Evolutionary conservation across 2,113 vertebrate genomes (phyloP).

Genomic region (Muntiacus muntjak): DNA sequence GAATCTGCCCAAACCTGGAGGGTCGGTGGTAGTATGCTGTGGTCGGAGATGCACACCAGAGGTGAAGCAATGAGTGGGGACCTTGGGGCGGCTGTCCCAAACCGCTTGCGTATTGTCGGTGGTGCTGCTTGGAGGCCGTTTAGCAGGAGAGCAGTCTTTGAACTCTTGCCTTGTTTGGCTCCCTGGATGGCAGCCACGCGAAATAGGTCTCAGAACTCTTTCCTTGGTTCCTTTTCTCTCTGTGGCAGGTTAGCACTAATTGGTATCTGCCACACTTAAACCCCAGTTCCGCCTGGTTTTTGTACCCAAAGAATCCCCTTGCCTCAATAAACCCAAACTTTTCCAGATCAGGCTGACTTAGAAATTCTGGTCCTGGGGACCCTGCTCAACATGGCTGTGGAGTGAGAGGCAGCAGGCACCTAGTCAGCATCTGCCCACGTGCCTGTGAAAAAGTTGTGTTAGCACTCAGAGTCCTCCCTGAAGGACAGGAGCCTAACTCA

Average conservation of each 20-base stretch:
- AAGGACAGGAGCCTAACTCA: not conserved
- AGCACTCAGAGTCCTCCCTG: not conserved
- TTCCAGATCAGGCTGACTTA: not conserved
- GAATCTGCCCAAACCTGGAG: not conserved
- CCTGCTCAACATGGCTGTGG: not conserved
- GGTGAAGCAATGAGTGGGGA: not conserved
- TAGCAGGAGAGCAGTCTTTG: not conserved
- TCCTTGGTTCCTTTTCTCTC: not conserved
- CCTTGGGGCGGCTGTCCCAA: not conserved
- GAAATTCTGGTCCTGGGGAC: not conserved
- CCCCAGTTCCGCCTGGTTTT: not conserved
- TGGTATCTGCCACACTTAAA: not conserved
- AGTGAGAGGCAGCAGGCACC: not conserved
- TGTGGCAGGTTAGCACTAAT: not conserved
- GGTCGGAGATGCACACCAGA: not conserved
- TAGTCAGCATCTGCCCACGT: not conserved
- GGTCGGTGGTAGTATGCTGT: not conserved
- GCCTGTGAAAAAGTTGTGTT: slow-evolving; percentile 8
- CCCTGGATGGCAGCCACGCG: not conserved
- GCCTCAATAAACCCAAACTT: not conserved
- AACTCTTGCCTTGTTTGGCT: not conserved
- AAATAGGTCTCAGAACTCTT: not conserved
- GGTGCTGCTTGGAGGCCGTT: not conserved
- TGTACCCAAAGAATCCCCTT: not conserved
- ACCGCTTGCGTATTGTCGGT: rapidly evolving